phyloP scores from a whole-genome alignment of 2,888 invertebrate genomes.

The Dioctria linearis region DNA sequence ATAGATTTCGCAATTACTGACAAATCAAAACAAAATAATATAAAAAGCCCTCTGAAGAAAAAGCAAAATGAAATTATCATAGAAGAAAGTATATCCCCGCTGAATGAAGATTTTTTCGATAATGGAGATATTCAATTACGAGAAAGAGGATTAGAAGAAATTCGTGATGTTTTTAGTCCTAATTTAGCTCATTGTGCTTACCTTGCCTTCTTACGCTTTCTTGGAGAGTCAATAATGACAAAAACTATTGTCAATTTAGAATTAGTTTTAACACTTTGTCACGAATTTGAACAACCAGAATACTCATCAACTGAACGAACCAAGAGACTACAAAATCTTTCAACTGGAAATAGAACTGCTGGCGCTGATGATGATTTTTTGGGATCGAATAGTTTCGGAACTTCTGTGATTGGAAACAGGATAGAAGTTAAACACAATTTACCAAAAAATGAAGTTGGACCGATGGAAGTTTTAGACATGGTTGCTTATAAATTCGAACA shows the following conservation, averaged over 20 bases:
- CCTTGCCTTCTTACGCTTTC: conserved; percentile 80
- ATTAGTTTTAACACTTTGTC: conserved; percentile 83
- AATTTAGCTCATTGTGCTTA: conserved; percentile 90
- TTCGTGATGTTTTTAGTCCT: conserved; percentile 86
- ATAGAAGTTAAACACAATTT: conserved; percentile 77
- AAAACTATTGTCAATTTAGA: conserved; percentile 83
- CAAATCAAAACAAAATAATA: conserved; percentile 19
- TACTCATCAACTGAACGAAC: conserved; percentile 61
- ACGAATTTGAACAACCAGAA: conserved; percentile 78
- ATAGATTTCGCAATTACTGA: conserved; percentile 20
- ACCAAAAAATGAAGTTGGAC: conserved; percentile 62
- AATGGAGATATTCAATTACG: conserved; percentile 55
- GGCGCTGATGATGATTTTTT: conserved; percentile 57
- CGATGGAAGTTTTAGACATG: conserved; percentile 74
- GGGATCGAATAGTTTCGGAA: conserved; percentile 82
- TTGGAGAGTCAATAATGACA: conserved; percentile 81
- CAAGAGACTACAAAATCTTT: conserved; percentile 44
- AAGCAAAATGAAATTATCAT: conserved; percentile 63
- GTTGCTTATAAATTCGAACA: conserved; percentile 79
- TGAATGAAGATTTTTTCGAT: conserved; percentile 57
- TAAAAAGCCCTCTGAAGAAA: conserved; percentile 23
- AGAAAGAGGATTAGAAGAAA: conserved; percentile 79
- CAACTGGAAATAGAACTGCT: not conserved
- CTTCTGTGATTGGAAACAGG: conserved; percentile 88
- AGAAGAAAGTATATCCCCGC: conserved; percentile 77